Evolutionary conservation across 2,797 vertebrate genomes (phyloP).

Genomic region (Halcyon chelicuti): DNA sequence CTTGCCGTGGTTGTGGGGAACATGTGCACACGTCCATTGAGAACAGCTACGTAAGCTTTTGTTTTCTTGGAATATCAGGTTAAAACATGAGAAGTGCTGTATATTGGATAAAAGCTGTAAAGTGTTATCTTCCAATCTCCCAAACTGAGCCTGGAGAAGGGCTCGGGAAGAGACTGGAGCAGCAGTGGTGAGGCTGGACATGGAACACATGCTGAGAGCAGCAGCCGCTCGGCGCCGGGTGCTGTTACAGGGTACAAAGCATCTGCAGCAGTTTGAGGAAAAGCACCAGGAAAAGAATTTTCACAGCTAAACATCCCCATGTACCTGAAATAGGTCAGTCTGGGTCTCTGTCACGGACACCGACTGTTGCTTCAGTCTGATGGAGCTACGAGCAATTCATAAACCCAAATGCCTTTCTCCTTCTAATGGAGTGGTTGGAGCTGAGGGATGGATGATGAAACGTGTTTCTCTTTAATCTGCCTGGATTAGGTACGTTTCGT

Average conservation of each 20-base stretch:
- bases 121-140: neutral
- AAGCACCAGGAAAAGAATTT: neutral
- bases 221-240: neutral
- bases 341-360: neutral
- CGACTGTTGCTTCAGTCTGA: neutral
- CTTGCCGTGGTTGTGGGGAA: neutral
- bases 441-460: constrained; percentile 34
- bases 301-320: neutral
- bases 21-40: accelerated
- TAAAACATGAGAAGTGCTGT: neutral
- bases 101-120: neutral
- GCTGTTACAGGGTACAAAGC: neutral
- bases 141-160: accelerated
- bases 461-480: constrained; percentile 44
- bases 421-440: neutral
- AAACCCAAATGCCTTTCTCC: neutral
- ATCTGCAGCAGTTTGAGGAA: neutral
- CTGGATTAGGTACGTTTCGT: constrained; percentile 46
- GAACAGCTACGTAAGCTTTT: neutral
- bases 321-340: neutral
- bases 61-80: neutral
- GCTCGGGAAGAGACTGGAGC: neutral
- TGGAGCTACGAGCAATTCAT: neutral
- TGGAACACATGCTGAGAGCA: neutral
- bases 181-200: neutral